Evolutionary conservation across 2,113 vertebrate genomes (phyloP), one percentile per base, ranked within the genome.

Genomic region (Callionymus lyra): DNA sequence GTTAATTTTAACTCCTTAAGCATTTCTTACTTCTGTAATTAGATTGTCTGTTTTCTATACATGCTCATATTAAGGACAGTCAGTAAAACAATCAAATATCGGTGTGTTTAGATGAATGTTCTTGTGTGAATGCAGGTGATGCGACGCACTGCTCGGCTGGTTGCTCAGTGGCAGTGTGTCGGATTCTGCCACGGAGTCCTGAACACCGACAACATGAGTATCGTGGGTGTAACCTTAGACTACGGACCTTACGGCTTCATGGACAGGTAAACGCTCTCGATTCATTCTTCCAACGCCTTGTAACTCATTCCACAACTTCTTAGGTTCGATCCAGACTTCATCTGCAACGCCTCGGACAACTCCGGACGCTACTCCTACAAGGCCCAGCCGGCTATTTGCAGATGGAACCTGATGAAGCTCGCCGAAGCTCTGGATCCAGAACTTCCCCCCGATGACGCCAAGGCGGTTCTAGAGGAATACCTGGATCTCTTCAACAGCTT

Each of bases 161-260:
- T 94, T 60, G 92, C 92, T 0, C 93, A 91, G 4, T 99, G 95
- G 95, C 94, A 99, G 56, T 95, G 94, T 56, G 88, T 94, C 4
- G 95, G 94, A 18, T 99, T 99, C 63, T 98, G 94, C 76, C 94
- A 99, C 0, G 94, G 95, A 0, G 95, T 99, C 50, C 89, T 98
- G 53, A 99, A 98, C 62, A 99, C 95, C 0, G 95, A 99, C 63
- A 99, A 99, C 56, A 98, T 98, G 95, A 99, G 94, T 59, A 87
- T 98, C 6, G 58, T 94, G 62, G 95, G 95, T 27, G 81, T 99
- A 1, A 96, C 95, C 6, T 78, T 99, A 21, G 95, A 99, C 80
- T 99, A 99, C 0, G 94, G 95, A 53, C 95, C 94, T 15, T 98
- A 90, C 6, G 92, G 95, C 18, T 99, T 99, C 50, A 89, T 99